A percentile compares a stretch with the other conserved stretches of the same genome.
Evolutionary conservation across 2,113 vertebrate species (phyloP).

Genomic region (Falco punctatus): DNA sequence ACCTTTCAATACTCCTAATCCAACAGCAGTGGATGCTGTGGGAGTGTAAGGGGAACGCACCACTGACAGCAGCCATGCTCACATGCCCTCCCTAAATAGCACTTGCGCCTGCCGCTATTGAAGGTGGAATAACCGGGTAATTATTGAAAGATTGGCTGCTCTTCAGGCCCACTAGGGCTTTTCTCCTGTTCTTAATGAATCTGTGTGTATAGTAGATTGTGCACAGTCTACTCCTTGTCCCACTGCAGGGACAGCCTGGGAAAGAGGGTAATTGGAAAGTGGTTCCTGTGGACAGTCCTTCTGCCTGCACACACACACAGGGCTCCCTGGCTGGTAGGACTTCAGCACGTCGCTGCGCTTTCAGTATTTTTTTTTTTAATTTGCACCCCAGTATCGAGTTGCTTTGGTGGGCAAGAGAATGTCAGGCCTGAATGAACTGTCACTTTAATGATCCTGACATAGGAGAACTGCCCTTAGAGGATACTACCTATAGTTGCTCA

Average conservation of each 20-base stretch:
- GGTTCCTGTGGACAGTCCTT: not conserved
- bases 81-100: not conserved
- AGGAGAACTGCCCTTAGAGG: not conserved
- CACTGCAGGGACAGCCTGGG: not conserved
- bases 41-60: not conserved
- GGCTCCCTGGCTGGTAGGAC: fast-evolving
- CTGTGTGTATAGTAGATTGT: not conserved
- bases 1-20: not conserved
- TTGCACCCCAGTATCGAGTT: not conserved
- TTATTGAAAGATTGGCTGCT: not conserved
- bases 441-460: not conserved
- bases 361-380: not conserved
- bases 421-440: not conserved
- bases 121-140: not conserved
- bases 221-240: not conserved
- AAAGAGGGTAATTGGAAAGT: not conserved
- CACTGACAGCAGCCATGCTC: not conserved
- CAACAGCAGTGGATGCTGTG: not conserved
- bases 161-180: not conserved
- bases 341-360: fast-evolving
- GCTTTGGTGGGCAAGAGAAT: not conserved
- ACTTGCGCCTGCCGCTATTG: not conserved
- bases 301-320: not conserved
- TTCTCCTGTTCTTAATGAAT: not conserved
- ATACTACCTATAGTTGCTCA: not conserved